A percentile compares a stretch with the other conserved stretches of the same genome.
phyloP scores from a whole-genome alignment of 2,797 vertebrate species.

The Triplophysa yarkandensis region DNA sequence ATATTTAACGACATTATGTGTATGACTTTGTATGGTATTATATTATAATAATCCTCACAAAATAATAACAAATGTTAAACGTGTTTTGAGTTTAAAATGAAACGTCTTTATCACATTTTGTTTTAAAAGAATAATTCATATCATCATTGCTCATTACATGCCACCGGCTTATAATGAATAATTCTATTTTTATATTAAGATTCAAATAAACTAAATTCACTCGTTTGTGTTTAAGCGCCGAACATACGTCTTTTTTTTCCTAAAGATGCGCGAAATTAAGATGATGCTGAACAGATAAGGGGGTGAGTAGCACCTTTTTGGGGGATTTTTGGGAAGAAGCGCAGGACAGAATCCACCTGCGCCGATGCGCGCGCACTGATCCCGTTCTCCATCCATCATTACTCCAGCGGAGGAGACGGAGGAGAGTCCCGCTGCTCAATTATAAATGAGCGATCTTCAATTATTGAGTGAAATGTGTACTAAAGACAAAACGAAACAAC shows the following conservation, averaged over 20 bases:
- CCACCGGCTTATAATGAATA: neutral
- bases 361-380: conserved; percentile 26
- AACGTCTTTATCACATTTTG: neutral
- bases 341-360: conserved; percentile 72
- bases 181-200: neutral
- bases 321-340: conserved; percentile 61
- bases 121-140: neutral
- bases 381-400: conserved; percentile 6
- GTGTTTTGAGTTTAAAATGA: too few species aligned
- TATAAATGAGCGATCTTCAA: neutral
- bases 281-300: neutral
- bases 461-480: neutral
- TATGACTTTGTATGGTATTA: neutral
- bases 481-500: conserved; percentile 6
- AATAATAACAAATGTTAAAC: too few species aligned
- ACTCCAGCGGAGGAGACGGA: neutral
- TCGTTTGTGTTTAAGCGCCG: neutral
- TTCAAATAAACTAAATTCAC: neutral
- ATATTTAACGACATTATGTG: neutral
- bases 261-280: neutral
- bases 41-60: neutral
- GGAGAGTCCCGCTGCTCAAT: neutral
- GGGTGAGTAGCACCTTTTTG: too few species aligned
- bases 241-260: neutral
- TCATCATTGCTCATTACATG: neutral